phyloP scores from a whole-genome alignment of 2,888 invertebrate species.

The Cecidostiba fungosa region DNA sequence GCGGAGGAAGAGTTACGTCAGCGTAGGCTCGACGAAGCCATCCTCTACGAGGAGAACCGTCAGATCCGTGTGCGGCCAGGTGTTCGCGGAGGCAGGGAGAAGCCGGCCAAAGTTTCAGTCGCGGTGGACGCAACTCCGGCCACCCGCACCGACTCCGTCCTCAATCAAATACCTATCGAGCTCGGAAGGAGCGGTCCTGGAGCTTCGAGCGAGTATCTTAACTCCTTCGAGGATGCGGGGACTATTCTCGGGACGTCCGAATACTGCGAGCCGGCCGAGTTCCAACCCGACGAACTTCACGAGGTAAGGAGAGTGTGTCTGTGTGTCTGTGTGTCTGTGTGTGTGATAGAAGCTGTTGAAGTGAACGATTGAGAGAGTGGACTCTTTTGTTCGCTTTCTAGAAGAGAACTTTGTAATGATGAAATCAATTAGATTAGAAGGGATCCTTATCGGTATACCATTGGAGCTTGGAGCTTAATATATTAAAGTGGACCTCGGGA shows the following conservation, averaged over 20 bases:
- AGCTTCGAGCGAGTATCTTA: constrained; percentile 45
- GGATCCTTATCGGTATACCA: too few relatives aligned
- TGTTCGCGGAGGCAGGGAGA: constrained; percentile 79
- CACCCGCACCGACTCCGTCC: constrained; percentile 86
- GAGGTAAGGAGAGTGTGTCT: neutral
- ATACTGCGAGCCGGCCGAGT: constrained; percentile 62
- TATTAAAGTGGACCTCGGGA: too few relatives aligned
- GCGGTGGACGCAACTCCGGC: constrained; percentile 90
- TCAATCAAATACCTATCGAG: constrained; percentile 90
- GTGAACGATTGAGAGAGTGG: too few relatives aligned
- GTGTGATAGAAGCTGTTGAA: too few relatives aligned
- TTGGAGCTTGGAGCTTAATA: too few relatives aligned
- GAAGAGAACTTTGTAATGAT: neutral
- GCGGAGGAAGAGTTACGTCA: neutral
- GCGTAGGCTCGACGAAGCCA: constrained; percentile 70
- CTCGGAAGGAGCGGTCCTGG: constrained; percentile 81
- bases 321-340: neutral
- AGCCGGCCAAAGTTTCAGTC: constrained; percentile 87
- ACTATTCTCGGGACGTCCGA: constrained; percentile 48
- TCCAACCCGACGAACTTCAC: constrained; percentile 11
- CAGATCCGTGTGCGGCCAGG: constrained; percentile 71
- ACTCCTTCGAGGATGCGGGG: constrained; percentile 41
- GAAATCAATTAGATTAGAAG: neutral
- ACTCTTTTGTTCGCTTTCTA: neutral
- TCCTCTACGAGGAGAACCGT: constrained; percentile 73